A percentile compares a stretch with the other conserved stretches of the same genome.
Conservation (phyloP, 2,113 vertebrate genomes). For the Myotis yumanensis region DNA sequence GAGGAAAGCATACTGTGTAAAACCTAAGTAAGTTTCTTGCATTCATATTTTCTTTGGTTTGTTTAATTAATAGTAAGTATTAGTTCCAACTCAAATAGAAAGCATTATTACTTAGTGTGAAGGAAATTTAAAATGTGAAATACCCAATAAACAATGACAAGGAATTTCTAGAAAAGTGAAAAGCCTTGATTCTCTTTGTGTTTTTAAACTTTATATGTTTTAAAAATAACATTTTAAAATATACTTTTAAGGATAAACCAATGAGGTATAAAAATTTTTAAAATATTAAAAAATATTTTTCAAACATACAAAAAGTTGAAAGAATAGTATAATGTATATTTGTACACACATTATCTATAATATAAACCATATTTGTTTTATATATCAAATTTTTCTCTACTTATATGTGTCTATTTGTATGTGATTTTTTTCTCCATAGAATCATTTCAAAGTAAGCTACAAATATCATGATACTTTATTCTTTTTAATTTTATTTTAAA, state of each 20-base stretch:
- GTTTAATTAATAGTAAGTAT: constrained; percentile 53
- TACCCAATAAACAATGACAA: constrained; percentile 49
- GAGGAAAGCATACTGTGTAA: not conserved
- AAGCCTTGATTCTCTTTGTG: not conserved
- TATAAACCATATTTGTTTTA: not conserved
- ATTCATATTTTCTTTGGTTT: not conserved
- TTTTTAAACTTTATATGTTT: constrained; percentile 31
- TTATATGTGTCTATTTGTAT: not conserved
- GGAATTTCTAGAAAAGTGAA: constrained; percentile 45
- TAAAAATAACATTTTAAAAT: not conserved
- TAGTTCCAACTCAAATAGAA: constrained; percentile 22
- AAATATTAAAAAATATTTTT: constrained; percentile 23
- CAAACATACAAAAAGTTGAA: not conserved
- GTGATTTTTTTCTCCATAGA: not conserved
- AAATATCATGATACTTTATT: not conserved
- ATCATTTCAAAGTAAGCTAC: not conserved
- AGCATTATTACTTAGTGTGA: constrained; percentile 20
- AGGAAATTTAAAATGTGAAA: constrained; percentile 49
- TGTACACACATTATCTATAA: not conserved
- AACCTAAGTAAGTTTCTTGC: not conserved
- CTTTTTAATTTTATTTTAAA: not conserved
- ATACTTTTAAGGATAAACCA: not conserved
- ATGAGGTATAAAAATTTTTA: not conserved
- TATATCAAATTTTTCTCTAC: not conserved
- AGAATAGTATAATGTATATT: not conserved